Evolutionary conservation across 1,140 invertebrate genomes (phyloP).

Genomic region (Trissolcus basalis): DNA sequence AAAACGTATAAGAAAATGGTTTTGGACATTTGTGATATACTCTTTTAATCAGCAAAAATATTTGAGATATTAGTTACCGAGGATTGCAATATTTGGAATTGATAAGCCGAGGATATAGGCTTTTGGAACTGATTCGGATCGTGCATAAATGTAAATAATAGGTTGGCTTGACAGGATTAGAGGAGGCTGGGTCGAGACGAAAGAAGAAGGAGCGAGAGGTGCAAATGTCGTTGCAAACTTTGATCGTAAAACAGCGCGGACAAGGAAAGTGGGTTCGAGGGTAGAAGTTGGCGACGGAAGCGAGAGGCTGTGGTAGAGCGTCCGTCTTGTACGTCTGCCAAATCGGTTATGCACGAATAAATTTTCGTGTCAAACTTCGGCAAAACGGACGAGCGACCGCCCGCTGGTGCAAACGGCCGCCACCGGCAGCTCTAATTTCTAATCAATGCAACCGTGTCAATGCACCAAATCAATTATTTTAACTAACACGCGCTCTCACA

Average conservation of each 20-base stretch:
- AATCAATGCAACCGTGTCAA: slow-evolving; percentile 61
- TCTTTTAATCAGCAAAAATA: no score
- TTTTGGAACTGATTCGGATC: slow-evolving; percentile 24
- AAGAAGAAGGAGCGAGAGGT: slow-evolving; percentile 55
- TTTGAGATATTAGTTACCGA: no score
- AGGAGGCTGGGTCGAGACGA: slow-evolving; percentile 25
- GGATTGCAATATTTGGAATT: slow-evolving; percentile 17
- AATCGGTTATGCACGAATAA: slow-evolving; percentile 75
- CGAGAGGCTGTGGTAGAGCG: slow-evolving; percentile 55
- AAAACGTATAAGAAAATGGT: no score
- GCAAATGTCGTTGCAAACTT: slow-evolving; percentile 72
- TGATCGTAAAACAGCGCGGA: slow-evolving; percentile 70
- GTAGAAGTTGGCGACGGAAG: slow-evolving; percentile 37
- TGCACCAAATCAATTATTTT: slow-evolving; percentile 62
- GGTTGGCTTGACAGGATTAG: slow-evolving; percentile 45
- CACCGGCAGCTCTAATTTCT: slow-evolving; percentile 56
- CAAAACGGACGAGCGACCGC: slow-evolving; percentile 59
- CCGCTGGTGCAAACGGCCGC: slow-evolving; percentile 49
- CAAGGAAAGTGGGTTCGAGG: slow-evolving; percentile 47
- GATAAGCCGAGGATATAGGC: slow-evolving; percentile 23
- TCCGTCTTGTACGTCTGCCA: slow-evolving; percentile 72
- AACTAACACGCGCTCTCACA: slow-evolving; percentile 42
- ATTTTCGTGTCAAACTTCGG: slow-evolving; percentile 73
- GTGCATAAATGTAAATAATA: slow-evolving; percentile 54
- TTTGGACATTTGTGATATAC: no score